Evolutionary conservation across 2,797 vertebrate species (phyloP).

Genomic region (Rhabdophis nuchalis): DNA sequence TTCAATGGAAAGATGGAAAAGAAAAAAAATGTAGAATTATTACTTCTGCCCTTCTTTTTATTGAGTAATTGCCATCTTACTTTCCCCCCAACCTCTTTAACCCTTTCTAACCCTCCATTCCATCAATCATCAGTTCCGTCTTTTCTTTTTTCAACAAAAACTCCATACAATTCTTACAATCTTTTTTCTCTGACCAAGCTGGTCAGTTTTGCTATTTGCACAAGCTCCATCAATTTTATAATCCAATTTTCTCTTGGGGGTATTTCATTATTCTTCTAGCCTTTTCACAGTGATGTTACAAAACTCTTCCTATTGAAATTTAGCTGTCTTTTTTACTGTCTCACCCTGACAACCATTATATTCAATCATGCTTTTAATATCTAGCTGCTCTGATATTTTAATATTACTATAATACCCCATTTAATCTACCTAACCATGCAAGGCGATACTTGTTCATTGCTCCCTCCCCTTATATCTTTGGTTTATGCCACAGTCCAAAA

Average conservation of each 20-base stretch:
- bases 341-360: background rate
- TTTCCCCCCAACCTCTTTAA: background rate
- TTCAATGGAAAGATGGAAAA: background rate
- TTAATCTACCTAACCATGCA: background rate
- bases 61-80: background rate
- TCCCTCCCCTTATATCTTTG: background rate
- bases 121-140: background rate
- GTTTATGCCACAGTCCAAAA: background rate
- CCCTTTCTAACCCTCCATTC: background rate
- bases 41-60: background rate
- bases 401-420: background rate
- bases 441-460: background rate
- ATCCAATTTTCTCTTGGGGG: background rate
- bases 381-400: background rate
- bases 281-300: background rate
- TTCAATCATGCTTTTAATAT: background rate
- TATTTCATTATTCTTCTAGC: background rate
- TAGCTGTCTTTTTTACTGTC: background rate
- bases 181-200: background rate
- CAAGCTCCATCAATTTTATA: background rate
- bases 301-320: background rate
- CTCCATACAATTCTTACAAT: background rate
- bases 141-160: background rate
- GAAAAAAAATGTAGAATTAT: background rate
- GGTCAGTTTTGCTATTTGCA: background rate